Evolutionary conservation across 1,140 invertebrate genomes (phyloP).

Genomic region (Drosophila prosaltans): DNA sequence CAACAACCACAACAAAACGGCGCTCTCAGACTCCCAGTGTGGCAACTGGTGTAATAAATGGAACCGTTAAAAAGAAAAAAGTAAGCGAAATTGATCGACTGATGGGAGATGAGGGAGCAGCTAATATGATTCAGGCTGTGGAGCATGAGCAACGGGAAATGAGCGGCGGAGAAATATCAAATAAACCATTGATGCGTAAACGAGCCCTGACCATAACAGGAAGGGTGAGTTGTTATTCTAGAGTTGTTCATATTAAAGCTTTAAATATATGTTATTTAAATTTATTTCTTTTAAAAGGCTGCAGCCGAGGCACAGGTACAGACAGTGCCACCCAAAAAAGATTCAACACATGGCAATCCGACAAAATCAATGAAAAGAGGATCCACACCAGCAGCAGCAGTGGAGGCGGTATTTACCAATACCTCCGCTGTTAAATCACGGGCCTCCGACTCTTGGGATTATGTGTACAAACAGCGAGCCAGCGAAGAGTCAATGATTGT

Average conservation of each 20-base stretch:
- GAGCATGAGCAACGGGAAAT: conserved; percentile 84
- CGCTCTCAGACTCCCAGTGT: conserved; percentile 63
- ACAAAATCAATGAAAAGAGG: conserved; percentile 22
- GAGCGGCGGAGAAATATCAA: conserved; percentile 61
- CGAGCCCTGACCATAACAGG: conserved; percentile 84
- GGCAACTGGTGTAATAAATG: conserved; percentile 48
- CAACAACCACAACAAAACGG: conserved; percentile 54
- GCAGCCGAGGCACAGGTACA: conserved; percentile 61
- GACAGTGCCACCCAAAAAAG: conserved; percentile 71
- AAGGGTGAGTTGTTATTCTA: conserved; percentile 66
- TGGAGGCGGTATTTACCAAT: conserved; percentile 39
- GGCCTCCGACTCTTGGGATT: conserved; percentile 84
- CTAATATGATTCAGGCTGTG: conserved; percentile 92
- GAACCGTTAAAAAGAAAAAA: conserved; percentile 84
- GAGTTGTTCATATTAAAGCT: no score
- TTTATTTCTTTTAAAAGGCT: not conserved
- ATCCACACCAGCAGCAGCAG: not conserved
- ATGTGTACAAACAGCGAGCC: conserved; percentile 85
- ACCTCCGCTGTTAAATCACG: conserved; percentile 72
- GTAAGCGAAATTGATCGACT: conserved; percentile 89
- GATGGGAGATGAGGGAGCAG: conserved; percentile 92
- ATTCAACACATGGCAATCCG: conserved; percentile 10
- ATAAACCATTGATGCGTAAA: conserved; percentile 84
- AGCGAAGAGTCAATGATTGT: conserved; percentile 91
- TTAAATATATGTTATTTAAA: no score